Evolutionary conservation across 2,797 vertebrate species (phyloP), one percentile per base, ranked within the genome.

Genomic region (Percopsis omiscomaycus): DNA sequence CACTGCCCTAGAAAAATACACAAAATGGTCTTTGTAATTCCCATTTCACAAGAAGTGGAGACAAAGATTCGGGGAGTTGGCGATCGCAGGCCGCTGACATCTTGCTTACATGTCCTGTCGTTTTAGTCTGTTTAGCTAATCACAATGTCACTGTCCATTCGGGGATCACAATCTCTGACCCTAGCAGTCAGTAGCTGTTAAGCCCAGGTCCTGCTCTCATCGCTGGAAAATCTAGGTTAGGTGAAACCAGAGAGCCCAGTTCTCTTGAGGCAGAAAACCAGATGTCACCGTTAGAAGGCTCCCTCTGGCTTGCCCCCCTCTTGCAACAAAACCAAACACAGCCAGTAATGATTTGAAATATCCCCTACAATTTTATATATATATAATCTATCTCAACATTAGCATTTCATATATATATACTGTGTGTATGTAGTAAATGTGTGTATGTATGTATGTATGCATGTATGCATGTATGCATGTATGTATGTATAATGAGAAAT

Each of bases 271-370:
- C 28, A 29, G 16, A 73, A 66, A 68, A 44, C 37, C 77, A 73
- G 61, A 68, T 75, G 49, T 73, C 71, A 59, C 61, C 57, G 47
- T 66, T 59, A 60, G 56, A 78, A 78, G 61, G 60, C 73, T 75
- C 60, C 54, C 15, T 74, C 73, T 78, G 75, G 48, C 66, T 73
- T 82, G 29, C 27, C 11, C 27, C 11, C 14, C 13, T 4, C 30
- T 60, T 29, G 13, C 51, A 54, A 47, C 51, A 60, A 48, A 69
- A 51, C 55, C 4, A 58, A 73, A 64, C 56, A 58, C 27, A 70
- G 22, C 51, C 61, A 1, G 1, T 56, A 29, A 60, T 30, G 52
- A 3, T 44, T 49, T 5, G 32, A 37, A 37, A 8, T 37, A 37
- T 37, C 22, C 22, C 22, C 22, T 22, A 22, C 22, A 37, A 37